Evolutionary conservation across 1,140 invertebrate genomes (phyloP).

Genomic region (Tachypleus tridentatus): DNA sequence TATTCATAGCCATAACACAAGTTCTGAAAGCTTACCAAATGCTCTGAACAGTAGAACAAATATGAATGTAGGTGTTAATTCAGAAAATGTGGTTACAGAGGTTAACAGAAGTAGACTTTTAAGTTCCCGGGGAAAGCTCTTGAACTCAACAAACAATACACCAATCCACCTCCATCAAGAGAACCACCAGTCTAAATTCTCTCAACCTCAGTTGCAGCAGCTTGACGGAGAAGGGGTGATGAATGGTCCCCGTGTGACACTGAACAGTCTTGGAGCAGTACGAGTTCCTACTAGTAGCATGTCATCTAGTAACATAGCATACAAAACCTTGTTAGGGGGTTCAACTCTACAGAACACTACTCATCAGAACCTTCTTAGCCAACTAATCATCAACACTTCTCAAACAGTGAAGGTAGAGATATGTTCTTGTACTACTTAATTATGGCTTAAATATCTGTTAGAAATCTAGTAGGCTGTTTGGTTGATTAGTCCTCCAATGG

Average conservation of each 20-base stretch:
- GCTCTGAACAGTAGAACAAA: conserved; percentile 20
- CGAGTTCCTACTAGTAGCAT: conserved; percentile 8
- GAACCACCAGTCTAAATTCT: too few relatives aligned
- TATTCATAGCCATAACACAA: conserved; percentile 10
- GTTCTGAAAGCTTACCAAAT: conserved; percentile 7
- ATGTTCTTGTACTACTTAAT: too few relatives aligned
- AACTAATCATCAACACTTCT: not conserved
- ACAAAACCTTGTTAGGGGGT: conserved; percentile 12
- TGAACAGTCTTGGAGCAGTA: conserved; percentile 16
- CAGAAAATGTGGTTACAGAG: conserved; percentile 13
- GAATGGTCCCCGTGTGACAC: conserved; percentile 32
- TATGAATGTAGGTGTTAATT: conserved; percentile 17
- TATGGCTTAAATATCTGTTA: too few relatives aligned
- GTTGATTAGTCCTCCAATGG: too few relatives aligned
- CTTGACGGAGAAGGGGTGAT: conserved; percentile 24
- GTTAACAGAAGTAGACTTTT: conserved; percentile 13
- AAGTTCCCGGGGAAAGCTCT: conserved; percentile 7
- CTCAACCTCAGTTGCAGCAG: conserved; percentile 2
- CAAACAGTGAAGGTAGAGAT: too few relatives aligned
- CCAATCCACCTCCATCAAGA: too few relatives aligned
- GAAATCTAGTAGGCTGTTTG: too few relatives aligned
- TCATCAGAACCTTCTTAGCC: conserved; percentile 18
- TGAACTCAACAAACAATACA: conserved; percentile 8
- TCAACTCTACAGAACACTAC: conserved; percentile 10
- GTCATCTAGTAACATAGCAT: conserved; percentile 9